Conservation (phyloP, 2,888 invertebrate species). For the Pachliopta kotzebuea region DNA sequence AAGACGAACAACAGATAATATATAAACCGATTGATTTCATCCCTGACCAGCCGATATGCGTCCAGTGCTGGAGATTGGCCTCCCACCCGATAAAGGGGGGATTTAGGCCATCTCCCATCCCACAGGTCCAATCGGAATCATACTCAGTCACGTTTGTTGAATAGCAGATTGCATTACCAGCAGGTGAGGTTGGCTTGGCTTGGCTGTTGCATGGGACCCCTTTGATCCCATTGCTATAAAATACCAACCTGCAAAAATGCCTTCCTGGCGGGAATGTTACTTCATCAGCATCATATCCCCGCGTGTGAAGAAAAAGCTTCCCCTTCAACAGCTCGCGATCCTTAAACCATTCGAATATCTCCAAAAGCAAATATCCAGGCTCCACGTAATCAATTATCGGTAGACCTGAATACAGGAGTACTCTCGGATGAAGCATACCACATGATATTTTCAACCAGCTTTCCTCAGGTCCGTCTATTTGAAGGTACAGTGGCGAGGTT, state of each 20-base stretch:
- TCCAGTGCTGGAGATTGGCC: too few relatives aligned
- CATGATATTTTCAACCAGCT: slow-evolving; percentile 53
- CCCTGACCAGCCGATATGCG: too few relatives aligned
- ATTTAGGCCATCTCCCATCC: too few relatives aligned
- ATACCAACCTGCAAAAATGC: slow-evolving; percentile 61
- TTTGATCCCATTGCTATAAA: not conserved
- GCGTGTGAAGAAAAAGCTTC: slow-evolving; percentile 51
- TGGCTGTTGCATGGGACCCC: too few relatives aligned
- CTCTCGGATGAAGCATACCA: slow-evolving; percentile 54
- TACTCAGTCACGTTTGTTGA: too few relatives aligned
- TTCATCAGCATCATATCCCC: slow-evolving; percentile 55
- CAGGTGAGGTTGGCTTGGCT: too few relatives aligned
- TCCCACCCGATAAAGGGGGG: too few relatives aligned
- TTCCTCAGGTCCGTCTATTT: slow-evolving; percentile 60
- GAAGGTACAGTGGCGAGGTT: slow-evolving; percentile 58
- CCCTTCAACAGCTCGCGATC: slow-evolving; percentile 48
- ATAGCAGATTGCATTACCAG: too few relatives aligned
- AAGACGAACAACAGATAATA: too few relatives aligned
- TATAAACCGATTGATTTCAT: too few relatives aligned
- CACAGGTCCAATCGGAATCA: too few relatives aligned
- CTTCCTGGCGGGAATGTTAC: slow-evolving; percentile 57
- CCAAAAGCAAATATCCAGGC: slow-evolving; percentile 58
- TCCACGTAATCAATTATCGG: slow-evolving; percentile 53
- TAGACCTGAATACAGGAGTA: slow-evolving; percentile 53
- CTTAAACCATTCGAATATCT: slow-evolving; percentile 63